These are phyloP conservation scores for Lasioglossum malachurum DNA, from an alignment of 2,888 invertebrate genomes.

Conservation along the genomic window DNA sequence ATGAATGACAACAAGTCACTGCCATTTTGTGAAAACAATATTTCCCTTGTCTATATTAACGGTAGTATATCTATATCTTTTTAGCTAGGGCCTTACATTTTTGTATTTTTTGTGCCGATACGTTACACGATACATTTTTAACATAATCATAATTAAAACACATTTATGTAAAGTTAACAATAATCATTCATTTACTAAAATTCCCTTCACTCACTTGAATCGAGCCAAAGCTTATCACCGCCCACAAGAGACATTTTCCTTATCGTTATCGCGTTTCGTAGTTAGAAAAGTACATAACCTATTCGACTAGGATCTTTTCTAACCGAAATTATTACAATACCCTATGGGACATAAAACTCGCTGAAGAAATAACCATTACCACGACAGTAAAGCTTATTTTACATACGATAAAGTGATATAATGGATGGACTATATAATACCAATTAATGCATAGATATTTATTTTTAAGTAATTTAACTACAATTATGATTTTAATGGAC, in stretches of 20 bases:
- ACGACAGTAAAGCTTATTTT: neutral
- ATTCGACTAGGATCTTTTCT: neutral
- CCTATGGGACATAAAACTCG: neutral
- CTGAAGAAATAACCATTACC: neutral
- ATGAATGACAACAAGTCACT: neutral
- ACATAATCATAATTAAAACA: neutral
- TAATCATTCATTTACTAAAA: neutral
- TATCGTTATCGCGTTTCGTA: conserved; percentile 9
- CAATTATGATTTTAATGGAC: neutral
- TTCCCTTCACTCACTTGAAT: neutral
- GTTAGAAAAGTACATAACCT: neutral
- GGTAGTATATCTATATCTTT: neutral
- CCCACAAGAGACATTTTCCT: neutral
- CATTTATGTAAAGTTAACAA: neutral
- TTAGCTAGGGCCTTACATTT: neutral
- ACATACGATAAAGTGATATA: too few species aligned
- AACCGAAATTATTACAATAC: neutral
- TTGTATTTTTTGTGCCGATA: neutral
- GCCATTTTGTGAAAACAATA: neutral
- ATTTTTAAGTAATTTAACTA: neutral
- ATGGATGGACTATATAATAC: neutral
- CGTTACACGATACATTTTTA: neutral
- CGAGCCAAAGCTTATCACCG: neutral
- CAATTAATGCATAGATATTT: neutral
- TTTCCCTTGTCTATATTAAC: neutral